phyloP scores from a whole-genome alignment of 1,140 invertebrate species.

The Drosophila bifasciata region DNA sequence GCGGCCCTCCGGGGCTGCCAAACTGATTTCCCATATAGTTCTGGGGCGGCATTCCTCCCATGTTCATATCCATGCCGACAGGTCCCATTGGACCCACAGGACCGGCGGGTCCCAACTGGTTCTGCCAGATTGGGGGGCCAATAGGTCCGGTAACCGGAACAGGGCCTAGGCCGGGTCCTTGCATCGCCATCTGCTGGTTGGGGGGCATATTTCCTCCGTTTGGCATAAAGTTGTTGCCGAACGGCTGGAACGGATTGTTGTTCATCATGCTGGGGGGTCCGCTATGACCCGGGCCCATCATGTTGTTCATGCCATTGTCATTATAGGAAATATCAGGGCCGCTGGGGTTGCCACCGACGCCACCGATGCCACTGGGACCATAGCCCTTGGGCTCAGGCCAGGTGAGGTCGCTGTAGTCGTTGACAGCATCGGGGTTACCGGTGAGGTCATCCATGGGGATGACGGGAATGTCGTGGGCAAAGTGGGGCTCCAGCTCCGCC shows the following conservation, averaged over 20 bases:
- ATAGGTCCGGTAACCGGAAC: slow-evolving; percentile 40
- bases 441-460: slow-evolving; percentile 95
- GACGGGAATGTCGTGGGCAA: slow-evolving; percentile 89
- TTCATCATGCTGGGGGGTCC: slow-evolving; percentile 64
- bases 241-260: slow-evolving; percentile 61
- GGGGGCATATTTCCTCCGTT: slow-evolving; percentile 17
- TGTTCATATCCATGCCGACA: slow-evolving; percentile 62
- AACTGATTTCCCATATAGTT: slow-evolving; percentile 69
- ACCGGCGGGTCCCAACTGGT: slow-evolving; percentile 46
- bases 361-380: slow-evolving; percentile 68
- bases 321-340: slow-evolving; percentile 37
- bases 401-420: slow-evolving; percentile 89
- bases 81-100: slow-evolving; percentile 54
- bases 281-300: slow-evolving; percentile 84
- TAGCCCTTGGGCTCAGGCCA: slow-evolving; percentile 93
- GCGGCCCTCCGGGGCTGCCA: slow-evolving; percentile 55
- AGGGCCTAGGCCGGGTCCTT: slow-evolving; percentile 16
- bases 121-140: slow-evolving; percentile 61
- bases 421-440: slow-evolving; percentile 91
- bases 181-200: slow-evolving; percentile 5
- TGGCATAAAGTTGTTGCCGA: slow-evolving; percentile 51
- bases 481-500: slow-evolving; percentile 92
- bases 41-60: slow-evolving; percentile 41
- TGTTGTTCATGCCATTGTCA: slow-evolving; percentile 70
- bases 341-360: not conserved